Conservation (phyloP, 2,888 invertebrate genomes). For the Tortricodes alternella region DNA sequence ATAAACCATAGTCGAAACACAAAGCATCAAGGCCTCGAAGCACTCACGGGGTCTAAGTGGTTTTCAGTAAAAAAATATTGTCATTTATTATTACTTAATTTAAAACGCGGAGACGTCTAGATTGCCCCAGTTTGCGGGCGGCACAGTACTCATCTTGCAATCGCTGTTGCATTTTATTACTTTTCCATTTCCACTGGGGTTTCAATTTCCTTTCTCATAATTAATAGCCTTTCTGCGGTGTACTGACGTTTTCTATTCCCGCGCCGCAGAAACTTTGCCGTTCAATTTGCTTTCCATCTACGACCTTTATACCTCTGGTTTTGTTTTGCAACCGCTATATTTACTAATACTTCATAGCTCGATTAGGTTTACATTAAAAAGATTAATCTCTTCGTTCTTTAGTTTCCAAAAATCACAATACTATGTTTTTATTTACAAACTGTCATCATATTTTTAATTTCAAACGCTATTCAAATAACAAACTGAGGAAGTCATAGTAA, state of each 20-base stretch:
- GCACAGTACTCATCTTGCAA: slow-evolving; percentile 69
- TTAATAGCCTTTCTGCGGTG: slow-evolving; percentile 77
- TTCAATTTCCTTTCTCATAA: slow-evolving; percentile 81
- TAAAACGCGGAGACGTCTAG: slow-evolving; percentile 35
- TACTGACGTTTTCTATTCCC: slow-evolving; percentile 72
- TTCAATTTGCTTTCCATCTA: slow-evolving; percentile 65
- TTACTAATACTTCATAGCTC: no score
- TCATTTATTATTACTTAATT: slow-evolving; percentile 27
- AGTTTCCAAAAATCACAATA: no score
- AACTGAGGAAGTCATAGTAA: no score
- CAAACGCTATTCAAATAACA: no score
- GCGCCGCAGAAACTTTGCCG: slow-evolving; percentile 65
- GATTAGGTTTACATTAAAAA: no score
- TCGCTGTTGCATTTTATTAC: slow-evolving; percentile 82
- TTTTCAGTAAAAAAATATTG: slow-evolving; percentile 16
- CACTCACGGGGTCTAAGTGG: not conserved
- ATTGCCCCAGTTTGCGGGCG: slow-evolving; percentile 49
- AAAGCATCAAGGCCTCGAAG: not conserved
- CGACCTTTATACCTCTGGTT: slow-evolving; percentile 49
- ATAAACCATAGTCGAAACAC: no score
- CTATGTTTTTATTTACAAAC: no score
- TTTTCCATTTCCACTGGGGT: slow-evolving; percentile 81
- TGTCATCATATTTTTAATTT: no score
- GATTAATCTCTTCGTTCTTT: no score
- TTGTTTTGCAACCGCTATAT: slow-evolving; percentile 18